A percentile compares a stretch with the other conserved stretches of the same genome.
These are phyloP conservation scores for Amniataba percoides DNA, from an alignment of 2,797 vertebrate species.

Conservation along the genomic window DNA sequence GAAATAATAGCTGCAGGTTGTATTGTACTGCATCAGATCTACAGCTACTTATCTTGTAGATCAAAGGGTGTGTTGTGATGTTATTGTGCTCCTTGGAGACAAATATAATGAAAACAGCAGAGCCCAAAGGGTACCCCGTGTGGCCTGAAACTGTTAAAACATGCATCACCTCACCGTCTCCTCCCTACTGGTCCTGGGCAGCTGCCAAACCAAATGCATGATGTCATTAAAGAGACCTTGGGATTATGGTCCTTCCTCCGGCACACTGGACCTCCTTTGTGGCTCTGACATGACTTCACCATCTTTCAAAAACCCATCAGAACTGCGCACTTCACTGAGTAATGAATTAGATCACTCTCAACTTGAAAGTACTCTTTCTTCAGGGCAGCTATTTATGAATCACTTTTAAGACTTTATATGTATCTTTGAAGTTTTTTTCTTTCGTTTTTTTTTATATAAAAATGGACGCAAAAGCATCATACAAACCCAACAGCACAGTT, in stretches of 20 bases:
- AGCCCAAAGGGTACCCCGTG: conserved; percentile 12
- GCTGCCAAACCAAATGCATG: conserved; percentile 74
- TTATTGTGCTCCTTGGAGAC: background rate
- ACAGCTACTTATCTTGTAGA: background rate
- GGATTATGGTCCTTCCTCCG: conserved; percentile 53
- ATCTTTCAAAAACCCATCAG: conserved; percentile 46
- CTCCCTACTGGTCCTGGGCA: conserved; percentile 51
- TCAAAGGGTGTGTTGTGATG: background rate
- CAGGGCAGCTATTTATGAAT: conserved; percentile 15
- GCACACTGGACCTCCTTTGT: conserved; percentile 51
- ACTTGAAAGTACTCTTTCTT: conserved; percentile 3
- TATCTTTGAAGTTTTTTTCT: background rate
- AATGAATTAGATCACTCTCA: conserved; percentile 38
- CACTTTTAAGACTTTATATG: conserved; percentile 7
- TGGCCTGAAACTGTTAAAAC: conserved; percentile 37
- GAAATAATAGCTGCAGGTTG: background rate
- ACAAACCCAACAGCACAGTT: background rate
- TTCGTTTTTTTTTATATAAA: conserved; percentile 8
- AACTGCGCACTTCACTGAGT: background rate
- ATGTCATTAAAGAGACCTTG: conserved; percentile 70
- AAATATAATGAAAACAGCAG: conserved; percentile 1
- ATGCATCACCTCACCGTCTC: conserved; percentile 34
- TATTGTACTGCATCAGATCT: background rate
- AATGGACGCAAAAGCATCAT: background rate
- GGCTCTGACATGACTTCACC: conserved; percentile 75